Conservation (phyloP, 2,797 vertebrate species). For the Tamandua tetradactyla region DNA sequence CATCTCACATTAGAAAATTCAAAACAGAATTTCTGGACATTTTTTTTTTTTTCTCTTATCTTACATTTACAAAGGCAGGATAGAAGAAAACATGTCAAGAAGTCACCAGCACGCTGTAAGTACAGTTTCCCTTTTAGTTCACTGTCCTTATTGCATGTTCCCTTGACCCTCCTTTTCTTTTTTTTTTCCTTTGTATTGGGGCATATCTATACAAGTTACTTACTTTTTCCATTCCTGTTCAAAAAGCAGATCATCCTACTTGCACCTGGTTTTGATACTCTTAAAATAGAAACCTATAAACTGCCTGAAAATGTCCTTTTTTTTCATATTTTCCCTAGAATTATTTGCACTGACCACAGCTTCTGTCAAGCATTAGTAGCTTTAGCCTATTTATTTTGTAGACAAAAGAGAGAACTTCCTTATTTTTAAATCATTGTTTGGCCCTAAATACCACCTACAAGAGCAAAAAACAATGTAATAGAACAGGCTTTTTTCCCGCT, state of each 20-base stretch:
- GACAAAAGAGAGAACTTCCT: not conserved
- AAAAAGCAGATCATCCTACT: not conserved
- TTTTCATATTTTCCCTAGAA: not conserved
- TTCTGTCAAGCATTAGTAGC: not conserved
- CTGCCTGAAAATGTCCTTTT: not conserved
- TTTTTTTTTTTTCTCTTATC: not conserved
- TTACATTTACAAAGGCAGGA: not conserved
- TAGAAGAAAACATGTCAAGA: not conserved
- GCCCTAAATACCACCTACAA: not conserved
- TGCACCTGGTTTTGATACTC: not conserved
- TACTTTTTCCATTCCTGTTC: not conserved
- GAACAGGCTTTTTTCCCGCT: not conserved
- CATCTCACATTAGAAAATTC: not conserved
- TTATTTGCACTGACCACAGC: not conserved
- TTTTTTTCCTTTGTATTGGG: not conserved
- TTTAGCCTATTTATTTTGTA: not conserved
- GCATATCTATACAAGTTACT: not conserved
- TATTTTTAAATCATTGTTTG: slow-evolving; percentile 12
- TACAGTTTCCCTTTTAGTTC: not conserved
- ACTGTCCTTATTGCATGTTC: not conserved
- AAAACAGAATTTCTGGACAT: slow-evolving; percentile 41
- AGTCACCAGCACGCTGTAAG: not conserved
- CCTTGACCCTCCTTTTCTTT: not conserved
- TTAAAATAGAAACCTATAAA: not conserved
- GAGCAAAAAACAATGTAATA: not conserved